Evolutionary conservation across 2,113 vertebrate genomes (phyloP).

Genomic region (Pterocles gutturalis): DNA sequence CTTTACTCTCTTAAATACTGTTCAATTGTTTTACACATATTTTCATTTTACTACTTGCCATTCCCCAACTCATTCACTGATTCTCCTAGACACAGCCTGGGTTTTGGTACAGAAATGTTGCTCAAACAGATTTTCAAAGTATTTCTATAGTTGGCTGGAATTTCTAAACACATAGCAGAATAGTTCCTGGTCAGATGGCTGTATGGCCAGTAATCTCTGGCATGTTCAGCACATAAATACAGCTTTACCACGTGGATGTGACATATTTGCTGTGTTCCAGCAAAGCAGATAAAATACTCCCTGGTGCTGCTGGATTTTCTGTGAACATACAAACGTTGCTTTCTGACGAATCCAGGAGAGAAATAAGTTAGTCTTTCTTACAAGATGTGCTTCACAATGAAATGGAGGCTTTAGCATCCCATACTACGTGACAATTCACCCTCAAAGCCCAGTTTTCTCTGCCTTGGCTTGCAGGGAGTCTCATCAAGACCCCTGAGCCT

Average conservation of each 20-base stretch:
- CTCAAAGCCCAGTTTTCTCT: background rate
- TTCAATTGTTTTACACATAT: background rate
- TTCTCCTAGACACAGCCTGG: background rate
- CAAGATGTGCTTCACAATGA: background rate
- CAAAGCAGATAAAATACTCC: background rate
- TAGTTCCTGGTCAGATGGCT: background rate
- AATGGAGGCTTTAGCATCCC: background rate
- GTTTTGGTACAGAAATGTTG: background rate
- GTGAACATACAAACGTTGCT: background rate
- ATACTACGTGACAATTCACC: background rate
- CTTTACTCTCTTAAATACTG: background rate
- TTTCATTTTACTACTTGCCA: background rate
- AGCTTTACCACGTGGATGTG: background rate
- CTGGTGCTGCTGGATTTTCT: background rate
- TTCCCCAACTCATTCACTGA: background rate
- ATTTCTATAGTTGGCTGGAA: background rate
- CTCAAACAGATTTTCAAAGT: background rate
- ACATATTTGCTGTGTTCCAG: background rate
- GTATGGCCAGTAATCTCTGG: background rate
- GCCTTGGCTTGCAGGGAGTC: background rate
- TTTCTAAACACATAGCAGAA: background rate
- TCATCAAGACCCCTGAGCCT: background rate
- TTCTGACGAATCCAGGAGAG: background rate
- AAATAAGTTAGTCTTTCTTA: background rate
- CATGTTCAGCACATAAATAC: background rate